Base-by-base conservation (phyloP, 2,113 vertebrate genomes). In the Anarhynchus alexandrinus region DNA sequence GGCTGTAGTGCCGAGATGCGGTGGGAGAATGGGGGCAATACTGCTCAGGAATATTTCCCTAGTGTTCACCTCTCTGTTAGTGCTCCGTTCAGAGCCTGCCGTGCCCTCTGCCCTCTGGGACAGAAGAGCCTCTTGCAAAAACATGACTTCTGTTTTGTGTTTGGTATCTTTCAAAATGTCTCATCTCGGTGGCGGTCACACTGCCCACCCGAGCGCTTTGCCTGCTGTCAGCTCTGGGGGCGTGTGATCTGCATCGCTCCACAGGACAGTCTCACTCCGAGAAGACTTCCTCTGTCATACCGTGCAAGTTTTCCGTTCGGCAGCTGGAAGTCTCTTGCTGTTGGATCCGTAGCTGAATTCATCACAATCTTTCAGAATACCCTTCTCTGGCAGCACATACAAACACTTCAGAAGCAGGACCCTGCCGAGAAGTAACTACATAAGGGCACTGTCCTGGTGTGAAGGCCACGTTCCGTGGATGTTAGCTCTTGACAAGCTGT, bases 291-390 rank as follows among this genome's bases (percentile, higher is more conserved):
- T 59, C n/a, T 66, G 0, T 4, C 27, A 12, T 42, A n/a, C 51
- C 5, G 0, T 5, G n/a, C 59, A 30, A 18, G 4, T 22, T 81
- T 70, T 26, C 19, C n/a, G 0, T 9, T 11, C 2, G 6, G 58
- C 78, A 93, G 54, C 40, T 36, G 65, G 62, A 58, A 61, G 36
- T n/a, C 66, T 42, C 4, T 13, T 36, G 79, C 88, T 91, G 30
- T 7, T 26, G 54, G 43, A 26, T 7, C 29, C 0, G 7, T 11
- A 73, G 9, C 52, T 65, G 81, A 23, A 29, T 45, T 27, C 8
- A 43, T 49, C 47, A 7, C 3, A 4, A 1, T 5, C 7, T 10
- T 52, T 43, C 9, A 86, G 74, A 30, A 12, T 32, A 11, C 17
- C 55, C 42, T 47, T 49, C 12, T 42, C 15, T 45, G 73, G 69